A percentile compares a stretch with the other conserved stretches of the same genome.
phyloP scores from a whole-genome alignment of 2,797 vertebrate species.

The Chlorospingus semifuscus region DNA sequence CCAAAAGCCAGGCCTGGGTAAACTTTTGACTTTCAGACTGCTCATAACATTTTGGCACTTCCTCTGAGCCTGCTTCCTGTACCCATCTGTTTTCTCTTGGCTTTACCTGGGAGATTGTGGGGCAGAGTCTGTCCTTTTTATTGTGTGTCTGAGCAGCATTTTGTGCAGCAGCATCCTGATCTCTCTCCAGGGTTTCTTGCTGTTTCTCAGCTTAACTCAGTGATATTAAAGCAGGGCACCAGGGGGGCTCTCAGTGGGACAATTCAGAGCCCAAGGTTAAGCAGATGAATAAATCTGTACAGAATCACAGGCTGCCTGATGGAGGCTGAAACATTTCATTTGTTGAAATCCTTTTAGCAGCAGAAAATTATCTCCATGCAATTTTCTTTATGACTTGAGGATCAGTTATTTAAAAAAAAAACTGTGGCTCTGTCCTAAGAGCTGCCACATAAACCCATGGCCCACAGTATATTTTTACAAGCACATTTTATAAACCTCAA shows the following conservation, averaged over 20 bases:
- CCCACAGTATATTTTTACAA: constrained; percentile 22
- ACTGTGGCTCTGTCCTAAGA: neutral
- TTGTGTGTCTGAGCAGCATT: neutral
- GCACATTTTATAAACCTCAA: neutral
- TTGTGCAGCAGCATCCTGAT: neutral
- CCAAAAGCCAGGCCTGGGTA: neutral
- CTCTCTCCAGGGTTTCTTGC: constrained; percentile 5
- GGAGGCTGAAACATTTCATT: neutral
- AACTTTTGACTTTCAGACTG: neutral
- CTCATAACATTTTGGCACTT: neutral
- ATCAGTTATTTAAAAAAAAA: neutral
- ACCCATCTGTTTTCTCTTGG: neutral
- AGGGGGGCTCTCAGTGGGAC: neutral
- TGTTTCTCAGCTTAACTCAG: neutral
- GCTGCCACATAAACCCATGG: neutral
- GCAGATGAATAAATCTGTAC: constrained; percentile 11
- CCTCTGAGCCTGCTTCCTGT: neutral
- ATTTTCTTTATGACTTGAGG: constrained; percentile 2
- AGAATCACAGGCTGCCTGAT: neutral
- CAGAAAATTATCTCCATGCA: neutral
- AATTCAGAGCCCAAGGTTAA: constrained; percentile 28
- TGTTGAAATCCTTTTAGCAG: neutral
- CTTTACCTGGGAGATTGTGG: neutral
- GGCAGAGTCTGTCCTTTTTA: neutral
- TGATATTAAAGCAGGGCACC: neutral